Evolutionary conservation across 2,888 invertebrate species (phyloP).

Genomic region (Elmis aenea): DNA sequence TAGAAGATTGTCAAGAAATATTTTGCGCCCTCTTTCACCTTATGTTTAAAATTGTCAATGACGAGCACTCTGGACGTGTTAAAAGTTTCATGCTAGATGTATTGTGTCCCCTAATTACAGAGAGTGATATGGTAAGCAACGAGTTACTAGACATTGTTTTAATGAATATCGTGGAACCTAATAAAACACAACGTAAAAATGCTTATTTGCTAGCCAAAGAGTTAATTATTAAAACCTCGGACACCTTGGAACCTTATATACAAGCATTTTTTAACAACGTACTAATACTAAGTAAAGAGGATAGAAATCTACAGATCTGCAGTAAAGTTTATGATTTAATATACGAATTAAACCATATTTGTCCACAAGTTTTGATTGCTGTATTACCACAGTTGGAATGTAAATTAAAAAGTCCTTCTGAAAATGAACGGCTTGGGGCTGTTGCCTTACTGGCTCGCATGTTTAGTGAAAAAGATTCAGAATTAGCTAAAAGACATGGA

Average conservation of each 20-base stretch:
- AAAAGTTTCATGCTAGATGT: conserved; percentile 97
- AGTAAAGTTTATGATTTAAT: conserved; percentile 91
- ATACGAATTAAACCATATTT: conserved; percentile 91
- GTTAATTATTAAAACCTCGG: conserved; percentile 83
- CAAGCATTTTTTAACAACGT: conserved; percentile 98
- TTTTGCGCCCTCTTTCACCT: conserved; percentile 89
- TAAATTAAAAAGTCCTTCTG: conserved; percentile 87
- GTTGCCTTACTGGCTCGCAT: conserved; percentile 88
- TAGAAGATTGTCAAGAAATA: conserved; percentile 96
- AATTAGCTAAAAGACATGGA: conserved; percentile 78
- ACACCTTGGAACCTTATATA: conserved; percentile 90
- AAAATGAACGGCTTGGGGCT: conserved; percentile 81
- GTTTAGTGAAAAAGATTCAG: conserved; percentile 94
- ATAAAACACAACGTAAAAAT: conserved; percentile 82
- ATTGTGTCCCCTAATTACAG: conserved; percentile 87
- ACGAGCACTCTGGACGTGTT: conserved; percentile 93
- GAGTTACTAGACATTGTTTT: conserved; percentile 91
- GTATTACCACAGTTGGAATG: conserved; percentile 94
- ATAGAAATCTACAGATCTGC: conserved; percentile 72
- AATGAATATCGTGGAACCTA: conserved; percentile 90
- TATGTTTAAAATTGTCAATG: conserved; percentile 94
- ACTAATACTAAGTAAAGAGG: conserved; percentile 86
- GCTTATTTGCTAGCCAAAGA: conserved; percentile 89
- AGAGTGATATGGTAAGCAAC: conserved; percentile 92
- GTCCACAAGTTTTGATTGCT: conserved; percentile 77